phyloP scores from a whole-genome alignment of 1,140 invertebrate species.

The Chymomyza costata region DNA sequence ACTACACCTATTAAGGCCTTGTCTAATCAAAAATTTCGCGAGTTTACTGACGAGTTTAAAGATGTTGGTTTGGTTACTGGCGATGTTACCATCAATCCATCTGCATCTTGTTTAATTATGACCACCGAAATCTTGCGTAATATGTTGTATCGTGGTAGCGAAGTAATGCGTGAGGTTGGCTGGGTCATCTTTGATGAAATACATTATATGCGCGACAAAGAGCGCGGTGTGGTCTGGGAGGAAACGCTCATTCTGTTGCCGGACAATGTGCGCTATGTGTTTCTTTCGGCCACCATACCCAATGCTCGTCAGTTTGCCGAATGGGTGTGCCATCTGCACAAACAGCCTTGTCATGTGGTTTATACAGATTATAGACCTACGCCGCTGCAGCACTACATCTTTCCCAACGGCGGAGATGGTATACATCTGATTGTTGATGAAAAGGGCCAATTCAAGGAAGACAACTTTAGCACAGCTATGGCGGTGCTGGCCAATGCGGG shows the following conservation, averaged over 20 bases:
- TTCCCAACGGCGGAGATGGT: slow-evolving; percentile 93
- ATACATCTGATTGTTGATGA: slow-evolving; percentile 98
- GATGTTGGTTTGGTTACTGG: slow-evolving; percentile 99
- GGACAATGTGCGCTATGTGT: slow-evolving; percentile 99
- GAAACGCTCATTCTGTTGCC: slow-evolving; percentile 98
- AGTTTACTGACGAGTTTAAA: slow-evolving; percentile 97
- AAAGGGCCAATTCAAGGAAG: slow-evolving; percentile 95
- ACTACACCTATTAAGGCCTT: slow-evolving; percentile 99
- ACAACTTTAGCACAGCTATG: slow-evolving; percentile 99
- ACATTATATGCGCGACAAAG: slow-evolving; percentile 99
- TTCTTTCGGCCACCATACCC: slow-evolving; percentile 99
- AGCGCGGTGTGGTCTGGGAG: slow-evolving; percentile 99
- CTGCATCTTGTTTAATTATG: slow-evolving; percentile 98
- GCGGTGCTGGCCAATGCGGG: slow-evolving; percentile 85
- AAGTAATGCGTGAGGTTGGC: slow-evolving; percentile 98
- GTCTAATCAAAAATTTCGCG: slow-evolving; percentile 99
- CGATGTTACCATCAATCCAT: slow-evolving; percentile 99
- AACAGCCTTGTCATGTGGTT: slow-evolving; percentile 98
- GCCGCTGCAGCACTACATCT: slow-evolving; percentile 97
- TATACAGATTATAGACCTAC: slow-evolving; percentile 99
- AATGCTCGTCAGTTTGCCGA: slow-evolving; percentile 99
- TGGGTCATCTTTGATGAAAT: slow-evolving; percentile 99
- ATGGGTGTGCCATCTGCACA: slow-evolving; percentile 98
- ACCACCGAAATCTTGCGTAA: slow-evolving; percentile 99
- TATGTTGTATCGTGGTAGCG: slow-evolving; percentile 99